Conservation (phyloP, 2,888 invertebrate species). For the Tiliacea aurago region DNA sequence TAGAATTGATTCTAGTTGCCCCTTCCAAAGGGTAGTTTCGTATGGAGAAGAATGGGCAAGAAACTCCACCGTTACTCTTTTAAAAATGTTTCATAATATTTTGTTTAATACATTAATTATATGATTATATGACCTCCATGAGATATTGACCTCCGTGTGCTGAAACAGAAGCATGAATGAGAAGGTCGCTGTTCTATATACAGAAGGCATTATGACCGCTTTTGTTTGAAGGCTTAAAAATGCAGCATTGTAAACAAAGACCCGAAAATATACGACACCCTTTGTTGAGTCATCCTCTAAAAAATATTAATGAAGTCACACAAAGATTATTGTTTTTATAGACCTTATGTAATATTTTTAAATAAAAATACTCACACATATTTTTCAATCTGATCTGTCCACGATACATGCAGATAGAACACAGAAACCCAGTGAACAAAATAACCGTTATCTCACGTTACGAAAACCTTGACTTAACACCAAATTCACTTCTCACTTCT, state of each 20-base stretch:
- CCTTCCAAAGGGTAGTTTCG: too few relatives aligned
- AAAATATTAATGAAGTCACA: not conserved
- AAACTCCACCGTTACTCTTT: too few relatives aligned
- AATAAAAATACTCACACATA: slow-evolving; percentile 63
- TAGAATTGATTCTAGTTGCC: too few relatives aligned
- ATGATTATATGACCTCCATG: too few relatives aligned
- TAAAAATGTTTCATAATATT: too few relatives aligned
- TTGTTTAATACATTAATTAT: too few relatives aligned
- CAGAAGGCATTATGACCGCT: slow-evolving; percentile 13
- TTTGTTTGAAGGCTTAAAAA: slow-evolving; percentile 24
- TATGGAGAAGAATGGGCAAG: too few relatives aligned
- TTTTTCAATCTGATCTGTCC: slow-evolving; percentile 56
- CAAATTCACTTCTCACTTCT: slow-evolving; percentile 55
- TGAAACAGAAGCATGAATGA: slow-evolving; percentile 27
- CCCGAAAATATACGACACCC: slow-evolving; percentile 22
- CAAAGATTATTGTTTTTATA: not conserved
- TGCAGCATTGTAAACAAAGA: slow-evolving; percentile 45
- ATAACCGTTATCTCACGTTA: slow-evolving; percentile 66
- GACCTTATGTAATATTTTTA: not conserved
- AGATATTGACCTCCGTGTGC: slow-evolving; percentile 15
- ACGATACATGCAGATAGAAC: slow-evolving; percentile 64
- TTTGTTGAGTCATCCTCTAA: slow-evolving; percentile 28
- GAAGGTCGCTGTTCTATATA: not conserved
- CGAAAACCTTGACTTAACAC: slow-evolving; percentile 38
- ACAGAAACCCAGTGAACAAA: slow-evolving; percentile 62